phyloP scores from a whole-genome alignment of 1,140 invertebrate species.

The Anthonomus grandis region DNA sequence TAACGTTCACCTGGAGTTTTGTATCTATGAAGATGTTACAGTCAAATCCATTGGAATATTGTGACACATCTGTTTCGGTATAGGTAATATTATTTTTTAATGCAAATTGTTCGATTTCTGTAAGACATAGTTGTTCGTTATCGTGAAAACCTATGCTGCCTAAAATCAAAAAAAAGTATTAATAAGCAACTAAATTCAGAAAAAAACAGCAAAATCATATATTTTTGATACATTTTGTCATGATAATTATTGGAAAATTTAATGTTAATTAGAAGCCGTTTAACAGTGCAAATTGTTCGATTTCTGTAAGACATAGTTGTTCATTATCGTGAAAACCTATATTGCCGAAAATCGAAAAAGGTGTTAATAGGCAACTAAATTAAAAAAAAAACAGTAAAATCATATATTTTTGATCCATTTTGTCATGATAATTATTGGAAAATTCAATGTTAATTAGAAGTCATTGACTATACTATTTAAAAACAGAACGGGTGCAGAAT shows the following conservation, averaged over 20 bases:
- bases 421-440: no score
- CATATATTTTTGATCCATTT: background rate
- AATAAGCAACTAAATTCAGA: background rate
- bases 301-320: constrained; percentile 66
- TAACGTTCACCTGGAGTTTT: constrained; percentile 44
- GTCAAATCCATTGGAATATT: constrained; percentile 66
- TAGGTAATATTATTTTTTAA: constrained; percentile 16
- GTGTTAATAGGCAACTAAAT: background rate
- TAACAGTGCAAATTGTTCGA: constrained; percentile 60
- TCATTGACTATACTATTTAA: no score
- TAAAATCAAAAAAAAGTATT: constrained; percentile 21
- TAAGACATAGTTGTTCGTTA: constrained; percentile 72
- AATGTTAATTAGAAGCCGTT: no score
- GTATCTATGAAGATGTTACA: constrained; percentile 49
- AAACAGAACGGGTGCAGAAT: no score
- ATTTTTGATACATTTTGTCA: background rate
- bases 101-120: constrained; percentile 61
- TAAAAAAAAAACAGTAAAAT: constrained; percentile 1
- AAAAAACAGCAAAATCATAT: constrained; percentile 1
- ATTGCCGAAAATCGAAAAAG: constrained; percentile 37
- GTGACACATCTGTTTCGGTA: constrained; percentile 52
- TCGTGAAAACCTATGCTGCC: constrained; percentile 65
- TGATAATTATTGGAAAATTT: no score
- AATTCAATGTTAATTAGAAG: no score
- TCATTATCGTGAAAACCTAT: constrained; percentile 75